Percentiles rank a stretch among this genome's conserved stretches.
phyloP scores from a whole-genome alignment of 2,888 invertebrate species.

The Caenorhabditis plicata region DNA sequence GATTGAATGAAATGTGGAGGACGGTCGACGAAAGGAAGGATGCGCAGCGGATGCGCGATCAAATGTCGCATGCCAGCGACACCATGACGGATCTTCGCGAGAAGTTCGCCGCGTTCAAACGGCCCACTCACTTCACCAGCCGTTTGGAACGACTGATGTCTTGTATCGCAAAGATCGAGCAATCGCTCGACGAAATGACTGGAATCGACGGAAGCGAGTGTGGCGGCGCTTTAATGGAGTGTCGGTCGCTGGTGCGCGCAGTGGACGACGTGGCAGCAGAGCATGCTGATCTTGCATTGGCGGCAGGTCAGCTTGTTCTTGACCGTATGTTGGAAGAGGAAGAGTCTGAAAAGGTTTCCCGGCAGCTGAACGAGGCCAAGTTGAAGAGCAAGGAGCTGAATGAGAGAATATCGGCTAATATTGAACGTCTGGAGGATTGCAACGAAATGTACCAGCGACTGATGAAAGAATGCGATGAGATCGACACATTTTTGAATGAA shows the following conservation, averaged over 20 bases:
- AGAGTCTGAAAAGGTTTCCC: constrained; percentile 12
- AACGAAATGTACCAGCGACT: constrained; percentile 31
- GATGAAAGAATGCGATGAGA: constrained; percentile 21
- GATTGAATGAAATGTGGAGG: constrained; percentile 51
- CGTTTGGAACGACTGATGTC: constrained; percentile 34
- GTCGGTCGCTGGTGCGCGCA: constrained; percentile 21
- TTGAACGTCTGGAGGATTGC: constrained; percentile 56
- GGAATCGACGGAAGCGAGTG: constrained; percentile 44
- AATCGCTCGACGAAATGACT: constrained; percentile 55
- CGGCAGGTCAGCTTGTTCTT: constrained; percentile 24
- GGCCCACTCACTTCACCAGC: constrained; percentile 54
- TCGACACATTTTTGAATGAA: constrained; percentile 36
- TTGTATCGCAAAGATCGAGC: constrained; percentile 47
- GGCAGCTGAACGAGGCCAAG: constrained; percentile 30
- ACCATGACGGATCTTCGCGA: constrained; percentile 33
- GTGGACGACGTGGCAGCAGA: constrained; percentile 28
- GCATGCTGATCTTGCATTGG: constrained; percentile 15
- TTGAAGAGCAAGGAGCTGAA: constrained; percentile 35
- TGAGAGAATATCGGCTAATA: constrained; percentile 38
- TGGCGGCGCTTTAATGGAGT: constrained; percentile 38
- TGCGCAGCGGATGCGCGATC: constrained; percentile 32
- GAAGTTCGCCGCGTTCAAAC: constrained; percentile 54
- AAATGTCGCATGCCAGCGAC: constrained; percentile 42
- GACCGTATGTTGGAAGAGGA: constrained; percentile 46
- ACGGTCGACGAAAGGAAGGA: constrained; percentile 37